Base-by-base conservation (phyloP, 2,113 vertebrate species). In the Hemibagrus wyckioides region DNA sequence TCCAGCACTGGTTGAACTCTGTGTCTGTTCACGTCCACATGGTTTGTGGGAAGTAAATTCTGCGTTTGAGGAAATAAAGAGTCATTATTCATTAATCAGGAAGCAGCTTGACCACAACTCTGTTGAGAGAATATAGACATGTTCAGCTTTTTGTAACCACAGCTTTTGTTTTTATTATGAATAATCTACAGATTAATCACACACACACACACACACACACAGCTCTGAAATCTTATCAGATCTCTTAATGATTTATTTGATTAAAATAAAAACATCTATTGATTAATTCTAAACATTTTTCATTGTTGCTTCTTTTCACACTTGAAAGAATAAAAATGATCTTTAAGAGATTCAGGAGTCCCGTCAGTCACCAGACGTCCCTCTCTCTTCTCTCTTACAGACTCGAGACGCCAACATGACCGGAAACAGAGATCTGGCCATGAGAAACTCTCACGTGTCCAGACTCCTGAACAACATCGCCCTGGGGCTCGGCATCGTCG, bases 371-470 rank as follows among this genome's bases (percentile, higher is more conserved):
- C 6, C 2, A 69, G 19, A 57, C 9, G 15, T n/a, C n/a, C 25
- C 23, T 77, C 41, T 52, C 44, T 28, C 4, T 21, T 23, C 57
- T 14, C 17, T 71, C 56, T 71, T 54, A 54, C 82, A 89, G 88
- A 85, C 88, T 56, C 75, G 85, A 65, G 88, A 89, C 25, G 85
- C 85, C n/a, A 89, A 89, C 81, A 11, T n/a, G 33, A 23, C 39
- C 14, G 82, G 85, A 14, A 76, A 89, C 59, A 79, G 50, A 63
- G 63, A 48, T 0, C 28, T 73, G 67, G 88, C 88, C 1, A 28
- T 80, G 54, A 80, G 3, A 23, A 81, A 57, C 76, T 87, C 88
- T 30, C 65, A 17, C 10, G 11, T 54, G 65, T 21, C 88, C 3
- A 65, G 63, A 7, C 50, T 80, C 44, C 56, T 89, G 30, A 89